Evolutionary conservation across 2,113 vertebrate species (phyloP).

Genomic region (Grantiella picta): DNA sequence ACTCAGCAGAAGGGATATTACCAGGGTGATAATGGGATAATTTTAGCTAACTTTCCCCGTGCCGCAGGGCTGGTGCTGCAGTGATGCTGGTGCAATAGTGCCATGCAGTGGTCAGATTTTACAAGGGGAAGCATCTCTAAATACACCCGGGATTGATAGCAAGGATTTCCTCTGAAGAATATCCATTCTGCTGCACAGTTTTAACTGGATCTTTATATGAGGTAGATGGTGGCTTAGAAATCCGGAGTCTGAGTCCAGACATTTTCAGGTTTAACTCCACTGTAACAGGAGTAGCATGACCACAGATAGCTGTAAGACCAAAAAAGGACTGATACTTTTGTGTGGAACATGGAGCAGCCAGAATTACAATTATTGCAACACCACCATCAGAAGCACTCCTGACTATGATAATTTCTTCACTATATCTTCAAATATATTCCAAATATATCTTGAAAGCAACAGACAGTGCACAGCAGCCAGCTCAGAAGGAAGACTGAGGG

Average conservation of each 20-base stretch:
- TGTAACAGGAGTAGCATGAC: background rate
- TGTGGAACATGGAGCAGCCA: background rate
- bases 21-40: fast-evolving
- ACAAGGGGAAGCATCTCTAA: background rate
- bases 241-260: background rate
- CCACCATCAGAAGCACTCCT: background rate
- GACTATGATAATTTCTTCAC: background rate
- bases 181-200: background rate
- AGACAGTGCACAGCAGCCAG: background rate
- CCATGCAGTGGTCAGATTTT: slow-evolving; percentile 12
- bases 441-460: background rate
- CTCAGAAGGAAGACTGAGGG: background rate
- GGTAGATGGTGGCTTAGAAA: background rate
- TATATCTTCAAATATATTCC: background rate
- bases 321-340: background rate
- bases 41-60: background rate
- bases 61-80: background rate
- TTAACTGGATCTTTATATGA: background rate
- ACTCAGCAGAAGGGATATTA: background rate
- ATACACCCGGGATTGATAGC: background rate
- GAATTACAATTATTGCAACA: background rate
- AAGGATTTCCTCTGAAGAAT: background rate
- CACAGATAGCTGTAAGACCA: fast-evolving
- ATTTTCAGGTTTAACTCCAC: background rate
- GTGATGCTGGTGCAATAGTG: background rate